A percentile compares a stretch with the other conserved stretches of the same genome.
These are phyloP conservation scores for Semotilus atromaculatus DNA, from an alignment of 2,797 vertebrate genomes.

Conservation along the genomic window DNA sequence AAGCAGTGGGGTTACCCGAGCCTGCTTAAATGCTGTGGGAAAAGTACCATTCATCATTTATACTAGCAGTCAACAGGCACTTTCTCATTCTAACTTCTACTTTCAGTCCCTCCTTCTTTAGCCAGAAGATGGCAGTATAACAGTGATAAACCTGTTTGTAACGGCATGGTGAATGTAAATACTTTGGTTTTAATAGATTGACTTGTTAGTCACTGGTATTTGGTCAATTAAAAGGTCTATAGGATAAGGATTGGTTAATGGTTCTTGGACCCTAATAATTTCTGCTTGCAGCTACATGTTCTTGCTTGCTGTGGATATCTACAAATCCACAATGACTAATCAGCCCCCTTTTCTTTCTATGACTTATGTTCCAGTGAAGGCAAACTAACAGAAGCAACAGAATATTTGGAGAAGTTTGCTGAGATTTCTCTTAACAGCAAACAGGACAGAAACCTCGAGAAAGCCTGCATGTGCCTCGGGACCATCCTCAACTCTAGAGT, in stretches of 20 bases:
- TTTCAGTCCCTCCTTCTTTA: too few relatives aligned
- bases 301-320: background rate
- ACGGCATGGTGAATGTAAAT: background rate
- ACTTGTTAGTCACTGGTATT: background rate
- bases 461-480: slow-evolving; percentile 63
- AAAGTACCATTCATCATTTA: too few relatives aligned
- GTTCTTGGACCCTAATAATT: background rate
- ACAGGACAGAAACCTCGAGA: slow-evolving; percentile 54
- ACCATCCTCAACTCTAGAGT: slow-evolving; percentile 62
- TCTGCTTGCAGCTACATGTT: background rate
- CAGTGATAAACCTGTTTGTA: background rate
- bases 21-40: too few relatives aligned
- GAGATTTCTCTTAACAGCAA: slow-evolving; percentile 55
- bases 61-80: too few relatives aligned
- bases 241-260: too few relatives aligned
- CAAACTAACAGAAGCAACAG: slow-evolving; percentile 52
- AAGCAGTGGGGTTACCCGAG: too few relatives aligned
- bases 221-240: background rate
- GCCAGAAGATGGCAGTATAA: background rate
- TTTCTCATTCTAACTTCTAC: too few relatives aligned
- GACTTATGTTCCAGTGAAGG: slow-evolving; percentile 63
- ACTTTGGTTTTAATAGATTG: background rate
- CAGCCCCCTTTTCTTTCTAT: background rate
- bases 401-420: slow-evolving; percentile 62
- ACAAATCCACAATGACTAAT: background rate